Evolutionary conservation across 2,797 vertebrate genomes (phyloP).

Genomic region (Tenualosa thibaudeaui): DNA sequence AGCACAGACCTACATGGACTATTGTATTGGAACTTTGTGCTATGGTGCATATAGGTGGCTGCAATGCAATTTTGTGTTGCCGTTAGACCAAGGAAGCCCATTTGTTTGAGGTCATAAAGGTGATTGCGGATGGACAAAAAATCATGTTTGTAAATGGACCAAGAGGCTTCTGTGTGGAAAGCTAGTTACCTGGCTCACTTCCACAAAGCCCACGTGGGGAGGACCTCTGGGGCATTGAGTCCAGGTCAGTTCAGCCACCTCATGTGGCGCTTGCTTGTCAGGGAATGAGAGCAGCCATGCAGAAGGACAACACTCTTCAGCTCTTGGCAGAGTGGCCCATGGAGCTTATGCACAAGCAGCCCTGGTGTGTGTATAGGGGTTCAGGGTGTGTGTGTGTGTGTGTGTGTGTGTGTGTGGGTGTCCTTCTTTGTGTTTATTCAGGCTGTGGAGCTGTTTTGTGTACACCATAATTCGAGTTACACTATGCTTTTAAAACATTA

Average conservation of each 20-base stretch:
- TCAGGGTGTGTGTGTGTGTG: not conserved
- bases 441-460: not conserved
- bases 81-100: not conserved
- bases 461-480: not conserved
- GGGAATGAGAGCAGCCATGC: not conserved
- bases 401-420: not conserved
- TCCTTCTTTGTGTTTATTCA: not conserved
- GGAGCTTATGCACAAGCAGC: not conserved
- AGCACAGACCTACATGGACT: no score
- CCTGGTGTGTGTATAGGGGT: not conserved
- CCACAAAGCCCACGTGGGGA: not conserved
- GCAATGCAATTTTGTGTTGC: not conserved
- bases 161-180: not conserved
- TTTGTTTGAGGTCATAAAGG: not conserved
- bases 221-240: not conserved
- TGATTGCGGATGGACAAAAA: not conserved
- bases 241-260: not conserved
- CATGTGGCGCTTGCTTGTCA: conserved; percentile 17
- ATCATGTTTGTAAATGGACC: not conserved
- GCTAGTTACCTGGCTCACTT: not conserved
- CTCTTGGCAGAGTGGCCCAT: conserved; percentile 1
- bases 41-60: not conserved
- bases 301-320: conserved; percentile 13
- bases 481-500: conserved; percentile 2
- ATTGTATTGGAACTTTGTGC: not conserved